Percentiles rank a stretch among this genome's conserved stretches.
Conservation (phyloP, 2,113 vertebrate species). For the Lasiurus cinereus region DNA sequence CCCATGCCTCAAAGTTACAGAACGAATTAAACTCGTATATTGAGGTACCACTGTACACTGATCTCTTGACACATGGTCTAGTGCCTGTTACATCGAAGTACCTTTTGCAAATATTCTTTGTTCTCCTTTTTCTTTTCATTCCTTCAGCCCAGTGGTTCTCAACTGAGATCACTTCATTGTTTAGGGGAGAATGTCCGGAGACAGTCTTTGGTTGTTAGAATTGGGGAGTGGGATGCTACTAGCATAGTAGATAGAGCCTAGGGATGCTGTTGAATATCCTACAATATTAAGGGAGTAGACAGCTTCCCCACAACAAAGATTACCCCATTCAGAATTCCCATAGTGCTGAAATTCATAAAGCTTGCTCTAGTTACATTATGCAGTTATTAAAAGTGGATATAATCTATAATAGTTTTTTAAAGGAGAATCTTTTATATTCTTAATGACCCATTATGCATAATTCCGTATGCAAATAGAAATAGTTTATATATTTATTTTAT, state of each 20-base stretch:
- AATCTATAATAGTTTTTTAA: background rate
- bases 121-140: background rate
- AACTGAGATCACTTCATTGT: too few relatives aligned
- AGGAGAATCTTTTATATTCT: background rate
- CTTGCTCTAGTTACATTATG: background rate
- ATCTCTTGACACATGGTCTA: background rate
- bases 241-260: background rate
- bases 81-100: background rate
- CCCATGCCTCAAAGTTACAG: too few relatives aligned
- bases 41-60: background rate
- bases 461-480: constrained; percentile 12
- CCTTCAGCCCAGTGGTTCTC: background rate
- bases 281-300: background rate
- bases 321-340: background rate
- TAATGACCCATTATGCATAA: background rate
- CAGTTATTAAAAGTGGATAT: background rate
- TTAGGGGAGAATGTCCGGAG: background rate
- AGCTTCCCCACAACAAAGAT: background rate
- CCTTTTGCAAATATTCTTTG: background rate
- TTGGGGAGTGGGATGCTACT: background rate
- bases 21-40: too few relatives aligned
- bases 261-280: background rate
- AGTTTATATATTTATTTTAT: constrained; percentile 23
- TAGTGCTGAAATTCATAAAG: background rate
- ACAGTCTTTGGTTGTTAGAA: background rate